Evolutionary conservation across 2,888 invertebrate genomes (phyloP).

Genomic region (Abrostola tripartita): DNA sequence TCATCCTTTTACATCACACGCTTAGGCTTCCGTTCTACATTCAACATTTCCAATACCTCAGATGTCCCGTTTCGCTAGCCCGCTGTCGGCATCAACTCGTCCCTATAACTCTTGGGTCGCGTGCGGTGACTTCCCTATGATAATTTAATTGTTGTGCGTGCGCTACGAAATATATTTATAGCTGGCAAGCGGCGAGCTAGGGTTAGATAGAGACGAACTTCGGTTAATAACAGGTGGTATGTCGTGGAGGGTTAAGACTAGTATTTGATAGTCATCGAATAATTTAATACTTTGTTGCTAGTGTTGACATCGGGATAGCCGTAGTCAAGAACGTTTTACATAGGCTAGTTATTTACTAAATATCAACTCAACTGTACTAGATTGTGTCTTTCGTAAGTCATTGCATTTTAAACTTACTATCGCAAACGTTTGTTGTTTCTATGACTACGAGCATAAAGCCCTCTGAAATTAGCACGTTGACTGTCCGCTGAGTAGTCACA

Average conservation of each 20-base stretch:
- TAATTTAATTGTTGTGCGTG: slow-evolving; percentile 87
- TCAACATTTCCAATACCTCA: slow-evolving; percentile 9
- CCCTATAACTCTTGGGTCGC: slow-evolving; percentile 82
- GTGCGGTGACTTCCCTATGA: slow-evolving; percentile 85
- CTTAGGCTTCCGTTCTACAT: too few relatives aligned
- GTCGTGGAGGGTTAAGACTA: slow-evolving; percentile 16
- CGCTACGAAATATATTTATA: slow-evolving; percentile 75
- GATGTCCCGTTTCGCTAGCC: slow-evolving; percentile 51
- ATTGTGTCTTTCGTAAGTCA: too few relatives aligned
- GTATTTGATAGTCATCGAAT: slow-evolving; percentile 9
- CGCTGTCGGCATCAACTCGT: slow-evolving; percentile 55
- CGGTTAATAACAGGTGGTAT: slow-evolving; percentile 40
- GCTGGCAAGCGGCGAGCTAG: slow-evolving; percentile 51
- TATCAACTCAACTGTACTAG: too few relatives aligned
- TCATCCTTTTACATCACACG: too few relatives aligned
- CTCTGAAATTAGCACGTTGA: too few relatives aligned
- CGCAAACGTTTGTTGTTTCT: too few relatives aligned
- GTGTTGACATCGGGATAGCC: neutral
- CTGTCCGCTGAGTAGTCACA: too few relatives aligned
- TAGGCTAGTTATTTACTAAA: too few relatives aligned
- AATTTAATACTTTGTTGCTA: slow-evolving; percentile 7
- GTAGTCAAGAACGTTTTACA: too few relatives aligned
- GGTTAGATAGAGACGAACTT: slow-evolving; percentile 54
- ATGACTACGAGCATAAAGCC: too few relatives aligned
- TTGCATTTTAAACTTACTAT: too few relatives aligned